Evolutionary conservation across 2,888 invertebrate genomes (phyloP).

Genomic region (Acronicta psi): DNA sequence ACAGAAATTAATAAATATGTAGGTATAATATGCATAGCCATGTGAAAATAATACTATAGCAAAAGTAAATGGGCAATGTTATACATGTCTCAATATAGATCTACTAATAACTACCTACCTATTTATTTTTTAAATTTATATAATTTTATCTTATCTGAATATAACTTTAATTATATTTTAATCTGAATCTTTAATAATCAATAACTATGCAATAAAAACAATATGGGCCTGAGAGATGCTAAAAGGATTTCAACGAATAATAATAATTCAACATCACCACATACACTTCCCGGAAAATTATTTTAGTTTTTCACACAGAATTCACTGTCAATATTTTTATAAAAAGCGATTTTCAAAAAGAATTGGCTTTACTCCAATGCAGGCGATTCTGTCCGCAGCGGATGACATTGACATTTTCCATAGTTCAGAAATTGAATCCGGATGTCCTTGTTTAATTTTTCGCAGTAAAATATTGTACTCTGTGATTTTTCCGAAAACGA

Average conservation of each 20-base stretch:
- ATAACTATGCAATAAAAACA: conserved; percentile 64
- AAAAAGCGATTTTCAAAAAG: conserved; percentile 53
- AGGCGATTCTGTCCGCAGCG: conserved; percentile 59
- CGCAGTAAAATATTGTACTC: not conserved
- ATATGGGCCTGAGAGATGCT: conserved; percentile 33
- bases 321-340: conserved; percentile 46
- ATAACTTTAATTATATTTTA: conserved; percentile 19
- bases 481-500: too few species aligned
- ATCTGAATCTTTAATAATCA: conserved; percentile 52
- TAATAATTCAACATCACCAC: conserved; percentile 44
- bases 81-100: too few species aligned
- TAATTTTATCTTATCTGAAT: not conserved
- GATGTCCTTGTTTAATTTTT: not conserved
- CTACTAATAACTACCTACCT: not conserved
- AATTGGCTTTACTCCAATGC: conserved; percentile 66
- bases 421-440: conserved; percentile 40
- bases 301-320: conserved; percentile 57
- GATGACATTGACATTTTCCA: conserved; percentile 56
- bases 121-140: not conserved
- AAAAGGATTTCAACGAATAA: conserved; percentile 27
- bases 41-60: too few species aligned
- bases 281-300: conserved; percentile 49
- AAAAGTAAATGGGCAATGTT: too few species aligned
- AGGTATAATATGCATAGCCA: not conserved
- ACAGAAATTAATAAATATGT: not conserved